Base-by-base conservation (phyloP, 2,797 vertebrate genomes). In the Holocentrus rufus region DNA sequence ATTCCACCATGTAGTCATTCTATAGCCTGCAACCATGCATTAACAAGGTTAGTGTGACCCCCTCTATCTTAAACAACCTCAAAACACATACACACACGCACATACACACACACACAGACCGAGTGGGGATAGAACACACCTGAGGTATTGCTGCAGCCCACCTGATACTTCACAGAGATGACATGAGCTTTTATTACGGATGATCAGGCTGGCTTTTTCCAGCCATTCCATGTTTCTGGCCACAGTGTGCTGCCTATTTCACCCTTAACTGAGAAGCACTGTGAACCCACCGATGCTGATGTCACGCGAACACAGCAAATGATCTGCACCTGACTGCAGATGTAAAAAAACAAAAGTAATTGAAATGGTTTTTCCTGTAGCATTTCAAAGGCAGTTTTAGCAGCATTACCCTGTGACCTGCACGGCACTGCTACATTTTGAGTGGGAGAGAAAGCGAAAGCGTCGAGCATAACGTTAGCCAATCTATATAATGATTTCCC, bases 11-110 rank as follows among this genome's bases (percentile, higher is more conserved):
- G 79, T 70, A 80, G 74, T 83, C 85, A 81, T 89, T 85, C 80
- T 83, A 54, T 84, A 68, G 64, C 25, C 25, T 80, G 75, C 71
- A 18, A 69, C 72, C 81, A 79, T 90, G 87, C 84, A 87, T 87
- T 90, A 89, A 88, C 89, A 72, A 90, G 81, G 67, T 87, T 84
- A 87, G 80, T 90, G 82, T 88, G 79, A 70, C 78, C 74, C 52
- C 52, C 53, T 30, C 31, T 17, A 49, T 15, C 59, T 39, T 15
- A 1, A 9, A 47, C 59, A 4, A n/a, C 20, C n/a, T 8, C 39
- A 20, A 58, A 44, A 20, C 69, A 50, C 30, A 7, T 57, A 69
- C 20, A 50, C 63, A 66, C 70, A 47, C 27, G 64, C 52, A 25
- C 73, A 77, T 65, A 22, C 72, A 69, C 71, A 80, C 52, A 61